Evolutionary conservation across 30 jellyfish, hydroid and myxozoan species (phyloP), one percentile per base, ranked within the genome.

Genomic region (Aurelia aurita): DNA sequence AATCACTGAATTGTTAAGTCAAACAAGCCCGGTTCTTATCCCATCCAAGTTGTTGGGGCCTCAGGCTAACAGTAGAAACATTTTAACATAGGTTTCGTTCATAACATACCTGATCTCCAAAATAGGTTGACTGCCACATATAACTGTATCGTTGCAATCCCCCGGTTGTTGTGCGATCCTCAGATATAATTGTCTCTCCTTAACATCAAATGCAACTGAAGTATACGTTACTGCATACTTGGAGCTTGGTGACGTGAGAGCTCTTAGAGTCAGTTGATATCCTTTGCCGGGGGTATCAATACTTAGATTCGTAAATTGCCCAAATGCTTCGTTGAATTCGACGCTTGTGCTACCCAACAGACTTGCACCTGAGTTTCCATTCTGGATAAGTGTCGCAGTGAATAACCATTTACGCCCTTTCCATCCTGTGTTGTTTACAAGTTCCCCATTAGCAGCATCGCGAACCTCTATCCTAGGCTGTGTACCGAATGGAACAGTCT

Each of bases 81-180:
- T 39, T 39, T 39, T 2, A 39, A 31, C 51, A 39, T 6, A 39
- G 1, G 1, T 0, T 39, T 39, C 43, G 7, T 4, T 9, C 12
- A 1, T 1, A 4, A 39, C 13, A 39, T 39, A 39, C 51, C 98
- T 45, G 72, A 91, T 77, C 74, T 91, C 96, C 0, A 91, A 49
- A 58, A 85, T 71, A 5, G 98, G 98, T 60, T 91, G 98, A 16
- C 74, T 80, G 58, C 98, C 96, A 79, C 98, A 91, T 5, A 80
- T 28, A 16, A 91, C 96, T 9, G 98, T 91, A 18, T 84, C 96
- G 39, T 91, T 91, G 61, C 98, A 91, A 66, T 91, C 82, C 16
- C 90, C 96, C 29, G 92, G 90, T 77, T 91, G 96, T 62, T 85
- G 96, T 44, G 90, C 93, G 58, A 91, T 84, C 39, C 82, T 64